Evolutionary conservation across 92 coral and sea anemone species (phyloP).

Genomic region (Ricordea florida): DNA sequence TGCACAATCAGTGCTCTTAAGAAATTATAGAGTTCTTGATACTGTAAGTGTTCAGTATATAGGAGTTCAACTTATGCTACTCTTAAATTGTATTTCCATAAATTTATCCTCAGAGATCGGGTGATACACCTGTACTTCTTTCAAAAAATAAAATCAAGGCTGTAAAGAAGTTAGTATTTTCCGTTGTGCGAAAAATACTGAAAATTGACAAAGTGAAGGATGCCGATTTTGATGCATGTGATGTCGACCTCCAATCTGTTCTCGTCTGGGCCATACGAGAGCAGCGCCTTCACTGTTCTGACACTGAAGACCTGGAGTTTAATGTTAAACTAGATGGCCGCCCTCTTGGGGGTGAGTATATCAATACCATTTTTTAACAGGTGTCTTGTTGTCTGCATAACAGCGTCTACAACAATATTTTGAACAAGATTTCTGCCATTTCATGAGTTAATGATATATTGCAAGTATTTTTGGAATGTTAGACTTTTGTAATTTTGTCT

Average conservation of each 20-base stretch:
- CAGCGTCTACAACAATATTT: no score
- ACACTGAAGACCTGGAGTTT: conserved; percentile 11
- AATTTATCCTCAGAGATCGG: neutral
- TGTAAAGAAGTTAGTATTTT: neutral
- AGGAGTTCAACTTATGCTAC: no score
- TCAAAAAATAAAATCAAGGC: conserved; percentile 17
- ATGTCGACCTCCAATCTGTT: conserved; percentile 10
- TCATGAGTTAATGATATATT: neutral
- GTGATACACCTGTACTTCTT: conserved; percentile 13
- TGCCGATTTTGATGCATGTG: conserved; percentile 8
- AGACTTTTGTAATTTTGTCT: neutral
- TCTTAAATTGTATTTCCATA: neutral
- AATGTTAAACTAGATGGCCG: conserved; percentile 44
- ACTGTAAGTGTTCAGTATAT: no score
- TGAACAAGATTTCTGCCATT: no score
- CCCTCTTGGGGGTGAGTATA: conserved; percentile 35
- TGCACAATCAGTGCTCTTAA: no score
- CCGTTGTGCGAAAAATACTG: neutral
- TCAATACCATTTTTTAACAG: neutral
- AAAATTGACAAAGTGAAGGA: neutral
- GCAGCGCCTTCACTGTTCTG: conserved; percentile 5
- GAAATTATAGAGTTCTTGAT: no score
- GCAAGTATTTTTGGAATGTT: neutral
- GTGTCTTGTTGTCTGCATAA: no score
- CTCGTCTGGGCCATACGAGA: conserved; percentile 48